Evolutionary conservation across 2,888 invertebrate genomes (phyloP), one percentile per base, ranked within the genome.

Genomic region (Laothoe populi): DNA sequence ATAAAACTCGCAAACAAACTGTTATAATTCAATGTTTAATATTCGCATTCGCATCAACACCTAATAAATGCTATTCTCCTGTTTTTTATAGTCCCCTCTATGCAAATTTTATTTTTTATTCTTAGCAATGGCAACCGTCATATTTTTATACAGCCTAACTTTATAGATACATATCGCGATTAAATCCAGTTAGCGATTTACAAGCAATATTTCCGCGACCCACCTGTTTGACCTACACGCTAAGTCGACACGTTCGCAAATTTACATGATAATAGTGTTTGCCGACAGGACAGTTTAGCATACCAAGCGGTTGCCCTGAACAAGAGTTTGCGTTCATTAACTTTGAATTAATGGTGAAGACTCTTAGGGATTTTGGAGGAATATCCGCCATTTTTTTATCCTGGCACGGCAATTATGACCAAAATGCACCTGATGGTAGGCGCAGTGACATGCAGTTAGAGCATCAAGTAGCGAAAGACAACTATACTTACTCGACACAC

Each of bases 261-360:
- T 88, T 87, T 86, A 78, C 86, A 87, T 87, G 78, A 83, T 84
- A 87, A 88, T 84, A 67, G 76, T 79, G 84, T 84, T 86, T 81
- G 77, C 77, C 68, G 66, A 71, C 73, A 73, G 72, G 70, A 74
- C 75, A 70, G 73, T 82, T 84, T 80, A 78, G 77, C 80, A 75
- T 80, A 70, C 19, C 60, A 46, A 60, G 60, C 60, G 45, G 45
- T 59, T 16, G 16, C 26, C 57, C 24, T 24, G 38, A 48, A 57
- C 49, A 66, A 64, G 65, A 64, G 64, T 63, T 35, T 57, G 60
- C 63, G 62, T 63, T 61, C 61, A 70, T 73, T 75, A 66, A 64
- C 64, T 46, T 40, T 44, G 69, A 64, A 58, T 65, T 63, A 63
- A 57, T 31, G 57, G 40, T 4, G 40, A 23, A n/a, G 46, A 62